Evolutionary conservation across 2,113 vertebrate genomes (phyloP).

Genomic region (Hippopotamus amphibius): DNA sequence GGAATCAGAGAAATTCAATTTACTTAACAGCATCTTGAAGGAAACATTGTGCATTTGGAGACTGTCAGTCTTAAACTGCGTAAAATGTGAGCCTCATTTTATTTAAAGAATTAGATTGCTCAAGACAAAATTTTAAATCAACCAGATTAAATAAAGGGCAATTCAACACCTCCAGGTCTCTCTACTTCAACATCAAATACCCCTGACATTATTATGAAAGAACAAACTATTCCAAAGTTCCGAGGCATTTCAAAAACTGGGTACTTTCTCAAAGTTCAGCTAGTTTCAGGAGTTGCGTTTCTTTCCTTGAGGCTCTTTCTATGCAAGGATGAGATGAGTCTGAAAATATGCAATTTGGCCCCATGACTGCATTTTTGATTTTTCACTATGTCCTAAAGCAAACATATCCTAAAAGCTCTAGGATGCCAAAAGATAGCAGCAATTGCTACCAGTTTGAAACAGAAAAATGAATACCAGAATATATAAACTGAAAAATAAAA

Average conservation of each 20-base stretch:
- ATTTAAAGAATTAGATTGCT: slow-evolving; percentile 42
- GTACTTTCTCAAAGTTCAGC: slow-evolving; percentile 20
- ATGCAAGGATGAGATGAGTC: background rate
- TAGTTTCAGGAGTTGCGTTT: background rate
- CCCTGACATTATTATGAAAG: background rate
- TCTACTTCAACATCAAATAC: background rate
- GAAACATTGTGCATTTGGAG: background rate
- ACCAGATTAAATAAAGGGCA: slow-evolving; percentile 25
- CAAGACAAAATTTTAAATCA: slow-evolving; percentile 50
- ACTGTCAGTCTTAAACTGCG: background rate
- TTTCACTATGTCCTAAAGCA: background rate
- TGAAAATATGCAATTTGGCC: background rate
- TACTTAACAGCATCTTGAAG: background rate
- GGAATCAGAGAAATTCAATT: slow-evolving; percentile 1
- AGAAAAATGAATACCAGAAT: background rate
- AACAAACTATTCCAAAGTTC: background rate
- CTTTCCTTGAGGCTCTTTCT: background rate
- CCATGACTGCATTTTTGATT: background rate
- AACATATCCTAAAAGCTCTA: background rate
- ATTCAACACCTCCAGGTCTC: background rate
- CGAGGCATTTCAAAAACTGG: background rate
- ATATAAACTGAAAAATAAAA: background rate
- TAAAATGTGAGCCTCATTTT: slow-evolving; percentile 8
- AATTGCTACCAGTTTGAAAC: background rate
- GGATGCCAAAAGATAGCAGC: background rate